phyloP scores from a whole-genome alignment of 2,113 vertebrate species.

The Leptodactylus fuscus region DNA sequence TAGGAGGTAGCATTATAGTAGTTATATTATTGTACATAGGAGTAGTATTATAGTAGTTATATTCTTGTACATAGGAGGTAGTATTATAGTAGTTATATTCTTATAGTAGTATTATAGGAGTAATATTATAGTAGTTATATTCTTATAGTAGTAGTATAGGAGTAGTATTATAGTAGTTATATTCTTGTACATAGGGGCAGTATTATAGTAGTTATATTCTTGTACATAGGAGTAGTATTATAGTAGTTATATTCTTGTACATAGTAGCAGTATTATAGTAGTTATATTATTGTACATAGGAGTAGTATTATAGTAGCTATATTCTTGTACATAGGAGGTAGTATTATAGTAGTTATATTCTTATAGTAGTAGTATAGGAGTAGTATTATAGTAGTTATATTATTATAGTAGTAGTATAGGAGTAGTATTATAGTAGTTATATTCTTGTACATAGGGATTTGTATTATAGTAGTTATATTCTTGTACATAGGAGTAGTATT shows the following conservation, averaged over 20 bases:
- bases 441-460: not conserved
- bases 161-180: slow-evolving; percentile 1
- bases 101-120: no score
- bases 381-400: slow-evolving; percentile 21
- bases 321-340: slow-evolving; percentile 2
- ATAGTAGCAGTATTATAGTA: slow-evolving; percentile 4
- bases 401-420: not conserved
- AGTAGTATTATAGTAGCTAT: not conserved
- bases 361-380: not conserved
- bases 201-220: slow-evolving; percentile 8
- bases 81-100: no score
- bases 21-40: no score
- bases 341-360: not conserved
- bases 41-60: no score
- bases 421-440: slow-evolving; percentile 15
- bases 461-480: not conserved
- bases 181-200: not conserved
- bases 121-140: no score
- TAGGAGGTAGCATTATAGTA: no score
- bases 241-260: slow-evolving; percentile 16
- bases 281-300: slow-evolving; percentile 6
- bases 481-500: not conserved
- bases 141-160: not conserved
- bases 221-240: not conserved
- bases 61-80: no score